A percentile compares a stretch with the other conserved stretches of the same genome.
These are phyloP conservation scores for Xyliphius kryptos DNA, from an alignment of 2,113 vertebrate species.

Conservation along the genomic window DNA sequence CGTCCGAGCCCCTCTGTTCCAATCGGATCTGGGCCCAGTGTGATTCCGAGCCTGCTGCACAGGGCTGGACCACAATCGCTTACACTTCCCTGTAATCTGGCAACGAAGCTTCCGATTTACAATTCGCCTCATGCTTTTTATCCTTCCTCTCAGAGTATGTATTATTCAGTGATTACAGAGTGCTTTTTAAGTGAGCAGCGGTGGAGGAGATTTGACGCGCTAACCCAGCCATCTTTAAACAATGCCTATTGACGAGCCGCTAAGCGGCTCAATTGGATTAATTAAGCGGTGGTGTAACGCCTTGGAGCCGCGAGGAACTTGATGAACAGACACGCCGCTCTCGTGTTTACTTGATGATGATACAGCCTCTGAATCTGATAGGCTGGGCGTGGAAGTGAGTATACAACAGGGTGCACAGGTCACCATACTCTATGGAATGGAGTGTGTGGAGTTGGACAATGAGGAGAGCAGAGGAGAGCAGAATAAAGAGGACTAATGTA, in stretches of 20 bases:
- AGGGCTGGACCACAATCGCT: conserved; percentile 1
- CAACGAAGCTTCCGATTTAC: conserved; percentile 19
- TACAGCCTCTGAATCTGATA: too few relatives aligned
- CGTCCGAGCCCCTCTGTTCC: conserved; percentile 12
- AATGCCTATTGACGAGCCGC: conserved; percentile 43
- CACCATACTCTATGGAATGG: too few relatives aligned
- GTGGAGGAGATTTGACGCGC: conserved; percentile 37
- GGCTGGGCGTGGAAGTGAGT: too few relatives aligned
- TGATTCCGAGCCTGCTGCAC: conserved; percentile 5
- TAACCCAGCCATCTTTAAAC: conserved; percentile 48
- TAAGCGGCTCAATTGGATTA: conserved; percentile 46
- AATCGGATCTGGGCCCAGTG: conserved; percentile 16
- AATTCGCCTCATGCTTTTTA: conserved; percentile 3
- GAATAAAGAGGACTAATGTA: too few relatives aligned
- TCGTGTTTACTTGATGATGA: conserved; percentile 5
- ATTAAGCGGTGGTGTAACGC: conserved; percentile 19
- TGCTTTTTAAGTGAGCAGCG: conserved; percentile 34
- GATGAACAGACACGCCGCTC: background rate
- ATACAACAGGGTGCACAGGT: too few relatives aligned
- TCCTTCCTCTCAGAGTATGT: conserved; percentile 21
- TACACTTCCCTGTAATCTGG: conserved; percentile 17
- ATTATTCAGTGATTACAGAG: conserved; percentile 39
- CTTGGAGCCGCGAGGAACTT: background rate
- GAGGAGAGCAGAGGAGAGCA: too few relatives aligned
- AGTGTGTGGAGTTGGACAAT: too few relatives aligned